These are phyloP conservation scores for Dendrolimus houi DNA, from an alignment of 2,888 invertebrate species.

Conservation along the genomic window DNA sequence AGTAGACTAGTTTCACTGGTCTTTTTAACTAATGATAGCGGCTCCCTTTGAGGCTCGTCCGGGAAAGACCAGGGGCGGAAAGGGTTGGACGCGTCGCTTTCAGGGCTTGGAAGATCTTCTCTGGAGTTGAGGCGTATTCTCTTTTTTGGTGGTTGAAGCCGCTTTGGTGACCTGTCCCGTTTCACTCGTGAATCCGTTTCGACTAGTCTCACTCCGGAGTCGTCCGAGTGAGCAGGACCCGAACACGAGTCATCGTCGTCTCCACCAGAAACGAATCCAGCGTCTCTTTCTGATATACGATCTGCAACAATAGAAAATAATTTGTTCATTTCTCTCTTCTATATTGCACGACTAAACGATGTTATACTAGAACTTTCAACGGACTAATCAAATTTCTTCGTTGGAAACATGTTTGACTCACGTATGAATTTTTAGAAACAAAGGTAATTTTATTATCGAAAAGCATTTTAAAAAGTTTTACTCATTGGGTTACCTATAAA, in stretches of 20 bases:
- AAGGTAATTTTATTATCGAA: too few species aligned
- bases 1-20: conserved; percentile 45
- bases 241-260: conserved; percentile 81
- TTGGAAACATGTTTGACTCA: too few species aligned
- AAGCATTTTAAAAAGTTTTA: too few species aligned
- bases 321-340: conserved; percentile 6
- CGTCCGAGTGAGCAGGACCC: conserved; percentile 70
- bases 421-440: too few species aligned
- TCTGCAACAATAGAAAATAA: conserved; percentile 64
- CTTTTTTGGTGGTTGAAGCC: conserved; percentile 81
- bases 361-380: too few species aligned
- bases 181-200: conserved; percentile 72
- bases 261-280: conserved; percentile 84
- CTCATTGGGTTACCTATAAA: too few species aligned
- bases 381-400: too few species aligned
- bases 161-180: conserved; percentile 58
- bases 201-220: conserved; percentile 65
- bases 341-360: too few species aligned
- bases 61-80: conserved; percentile 82
- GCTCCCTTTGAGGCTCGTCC: conserved; percentile 78
- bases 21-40: conserved; percentile 78
- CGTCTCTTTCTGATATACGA: conserved; percentile 77
- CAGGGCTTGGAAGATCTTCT: conserved; percentile 53
- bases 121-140: conserved; percentile 75
- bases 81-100: conserved; percentile 63